Evolutionary conservation across 2,797 vertebrate genomes (phyloP).

Genomic region (Columba guinea): DNA sequence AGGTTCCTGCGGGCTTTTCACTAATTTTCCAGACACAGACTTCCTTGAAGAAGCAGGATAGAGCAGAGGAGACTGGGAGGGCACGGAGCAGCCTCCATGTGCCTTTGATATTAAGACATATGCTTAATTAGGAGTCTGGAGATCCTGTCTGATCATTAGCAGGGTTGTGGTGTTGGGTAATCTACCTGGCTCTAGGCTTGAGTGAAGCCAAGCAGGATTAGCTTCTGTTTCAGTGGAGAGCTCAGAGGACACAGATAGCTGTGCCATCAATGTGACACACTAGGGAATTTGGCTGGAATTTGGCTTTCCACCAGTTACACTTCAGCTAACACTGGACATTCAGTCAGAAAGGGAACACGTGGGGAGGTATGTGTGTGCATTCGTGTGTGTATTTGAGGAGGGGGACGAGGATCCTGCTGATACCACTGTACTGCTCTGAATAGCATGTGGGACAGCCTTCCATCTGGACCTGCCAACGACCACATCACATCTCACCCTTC

Average conservation of each 20-base stretch:
- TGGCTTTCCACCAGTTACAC: not conserved
- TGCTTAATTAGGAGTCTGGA: not conserved
- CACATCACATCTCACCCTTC: not conserved
- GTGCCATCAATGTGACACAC: not conserved
- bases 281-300: not conserved
- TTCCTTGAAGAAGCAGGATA: not conserved
- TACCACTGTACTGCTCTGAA: not conserved
- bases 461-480: rapidly evolving
- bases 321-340: not conserved
- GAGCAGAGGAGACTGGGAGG: not conserved
- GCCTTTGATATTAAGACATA: not conserved
- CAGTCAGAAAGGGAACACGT: not conserved
- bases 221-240: not conserved
- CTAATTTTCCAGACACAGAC: not conserved
- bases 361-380: rapidly evolving
- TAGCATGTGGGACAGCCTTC: not conserved
- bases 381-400: not conserved
- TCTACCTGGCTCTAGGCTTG: not conserved
- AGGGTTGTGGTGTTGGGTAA: not conserved
- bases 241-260: not conserved
- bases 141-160: not conserved
- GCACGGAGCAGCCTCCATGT: not conserved
- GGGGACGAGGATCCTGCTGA: not conserved
- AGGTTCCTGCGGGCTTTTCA: not conserved
- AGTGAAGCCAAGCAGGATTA: not conserved